Conservation (phyloP, 2,888 invertebrate species). For the Antheraea yamamai region DNA sequence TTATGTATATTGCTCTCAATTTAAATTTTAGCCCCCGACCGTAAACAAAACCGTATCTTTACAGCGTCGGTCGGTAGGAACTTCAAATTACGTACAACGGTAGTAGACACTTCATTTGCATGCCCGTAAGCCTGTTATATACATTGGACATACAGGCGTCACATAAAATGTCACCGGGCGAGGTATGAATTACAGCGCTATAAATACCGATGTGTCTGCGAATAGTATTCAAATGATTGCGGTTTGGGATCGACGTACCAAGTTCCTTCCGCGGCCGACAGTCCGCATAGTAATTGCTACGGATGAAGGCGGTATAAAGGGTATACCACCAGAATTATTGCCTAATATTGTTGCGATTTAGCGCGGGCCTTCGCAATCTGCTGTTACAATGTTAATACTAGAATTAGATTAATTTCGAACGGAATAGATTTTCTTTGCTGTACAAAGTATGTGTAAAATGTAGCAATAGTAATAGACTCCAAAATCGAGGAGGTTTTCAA, state of each 20-base stretch:
- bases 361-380: conserved; percentile 64
- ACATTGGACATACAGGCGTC: conserved; percentile 60
- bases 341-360: conserved; percentile 72
- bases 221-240: conserved; percentile 77
- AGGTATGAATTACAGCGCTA: conserved; percentile 70
- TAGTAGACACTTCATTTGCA: conserved; percentile 58
- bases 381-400: conserved; percentile 63
- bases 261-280: conserved; percentile 75
- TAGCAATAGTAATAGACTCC: too few relatives aligned
- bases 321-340: conserved; percentile 81
- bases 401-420: conserved; percentile 22
- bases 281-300: conserved; percentile 76
- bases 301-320: conserved; percentile 59
- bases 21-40: conserved; percentile 30
- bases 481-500: too few relatives aligned
- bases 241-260: conserved; percentile 72
- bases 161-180: conserved; percentile 70
- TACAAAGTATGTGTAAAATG: not conserved
- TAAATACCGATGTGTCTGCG: conserved; percentile 71
- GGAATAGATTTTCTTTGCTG: conserved; percentile 51
- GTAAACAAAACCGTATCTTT: conserved; percentile 29
- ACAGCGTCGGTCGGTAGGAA: conserved; percentile 24
- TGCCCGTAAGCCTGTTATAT: conserved; percentile 53
- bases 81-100: conserved; percentile 39
- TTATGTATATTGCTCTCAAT: conserved; percentile 21